Evolutionary conservation across 2,888 invertebrate genomes (phyloP), one percentile per base, ranked within the genome.

Genomic region (Vesta saturnalis): DNA sequence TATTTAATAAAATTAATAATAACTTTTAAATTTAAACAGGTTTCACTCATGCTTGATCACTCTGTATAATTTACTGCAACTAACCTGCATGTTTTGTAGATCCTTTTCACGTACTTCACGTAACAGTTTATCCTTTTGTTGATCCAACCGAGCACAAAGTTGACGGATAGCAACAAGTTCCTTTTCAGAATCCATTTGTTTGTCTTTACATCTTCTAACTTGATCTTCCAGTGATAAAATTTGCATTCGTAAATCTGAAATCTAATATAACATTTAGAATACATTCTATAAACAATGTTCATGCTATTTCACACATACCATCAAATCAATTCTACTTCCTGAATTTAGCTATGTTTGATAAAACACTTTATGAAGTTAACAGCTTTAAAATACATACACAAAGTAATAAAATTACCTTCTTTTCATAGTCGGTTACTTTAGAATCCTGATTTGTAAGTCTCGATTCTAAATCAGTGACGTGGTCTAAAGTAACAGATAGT

Each of bases 191-290:
- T 88, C 85, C 49, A 86, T 85, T 58, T 88, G 85, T 70, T 88
- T 88, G 47, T 88, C 88, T 64, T 84, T 85, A 62, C 89, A 83
- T 73, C 89, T 88, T 15, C 88, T 87, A 66, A 90, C 83, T 76
- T 93, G 90, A 1, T 86, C 84, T 83, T 93, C 91, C 73, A 93
- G 82, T 74, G 87, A 87, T 0, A 89, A 87, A 60, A 91, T 87
- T 77, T 86, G 85, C 71, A 84, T 84, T 8, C 88, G 83, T 47
- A 68, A 52, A 14, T 71, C 65, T 57, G 90, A 12, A 46, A 70
- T 66, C 68, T 70, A 43, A 43, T 59, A 19, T 19, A 18, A 46
- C 35, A n/a, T 21, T 52, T 18, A 1, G 8, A 14, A 19, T 15
- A 12, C 6, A 15, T n/a, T 39, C 0, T 18, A 47, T 8, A 30